Evolutionary conservation across 2,113 vertebrate genomes (phyloP).

Genomic region (Pterocles orientalis): DNA sequence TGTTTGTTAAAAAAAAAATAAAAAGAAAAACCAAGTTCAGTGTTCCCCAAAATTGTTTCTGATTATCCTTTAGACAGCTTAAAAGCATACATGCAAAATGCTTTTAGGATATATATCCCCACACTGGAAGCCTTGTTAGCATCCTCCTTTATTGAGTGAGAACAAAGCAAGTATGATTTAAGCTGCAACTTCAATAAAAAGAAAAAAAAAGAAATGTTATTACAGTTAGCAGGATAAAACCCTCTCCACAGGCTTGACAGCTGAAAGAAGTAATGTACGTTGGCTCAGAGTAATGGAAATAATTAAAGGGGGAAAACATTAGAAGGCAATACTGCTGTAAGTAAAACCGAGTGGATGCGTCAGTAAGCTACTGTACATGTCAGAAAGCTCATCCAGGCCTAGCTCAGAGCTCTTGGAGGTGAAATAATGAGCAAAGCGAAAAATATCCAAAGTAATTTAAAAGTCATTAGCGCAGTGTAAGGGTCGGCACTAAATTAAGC

Average conservation of each 20-base stretch:
- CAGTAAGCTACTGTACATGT: neutral
- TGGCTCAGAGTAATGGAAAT: constrained; percentile 51
- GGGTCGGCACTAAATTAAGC: neutral
- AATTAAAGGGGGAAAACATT: constrained; percentile 39
- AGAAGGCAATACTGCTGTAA: neutral
- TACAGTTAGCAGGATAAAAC: constrained; percentile 23
- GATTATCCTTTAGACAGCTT: neutral
- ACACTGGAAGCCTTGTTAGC: constrained; percentile 19
- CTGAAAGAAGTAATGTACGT: neutral
- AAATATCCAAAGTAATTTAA: neutral
- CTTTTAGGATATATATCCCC: neutral
- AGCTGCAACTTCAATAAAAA: constrained; percentile 10
- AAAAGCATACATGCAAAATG: neutral
- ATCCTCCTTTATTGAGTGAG: constrained; percentile 6
- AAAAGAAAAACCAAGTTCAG: neutral
- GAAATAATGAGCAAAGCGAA: neutral
- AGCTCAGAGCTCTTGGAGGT: neutral
- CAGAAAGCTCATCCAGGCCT: neutral
- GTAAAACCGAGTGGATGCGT: neutral
- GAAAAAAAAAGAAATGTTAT: neutral
- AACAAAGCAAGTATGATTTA: constrained; percentile 44
- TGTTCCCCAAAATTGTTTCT: neutral
- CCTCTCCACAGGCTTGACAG: constrained; percentile 38
- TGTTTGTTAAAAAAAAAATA: neutral
- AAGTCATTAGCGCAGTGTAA: neutral